Evolutionary conservation across 2,113 vertebrate genomes (phyloP).

Genomic region (Semnornis frantzii): DNA sequence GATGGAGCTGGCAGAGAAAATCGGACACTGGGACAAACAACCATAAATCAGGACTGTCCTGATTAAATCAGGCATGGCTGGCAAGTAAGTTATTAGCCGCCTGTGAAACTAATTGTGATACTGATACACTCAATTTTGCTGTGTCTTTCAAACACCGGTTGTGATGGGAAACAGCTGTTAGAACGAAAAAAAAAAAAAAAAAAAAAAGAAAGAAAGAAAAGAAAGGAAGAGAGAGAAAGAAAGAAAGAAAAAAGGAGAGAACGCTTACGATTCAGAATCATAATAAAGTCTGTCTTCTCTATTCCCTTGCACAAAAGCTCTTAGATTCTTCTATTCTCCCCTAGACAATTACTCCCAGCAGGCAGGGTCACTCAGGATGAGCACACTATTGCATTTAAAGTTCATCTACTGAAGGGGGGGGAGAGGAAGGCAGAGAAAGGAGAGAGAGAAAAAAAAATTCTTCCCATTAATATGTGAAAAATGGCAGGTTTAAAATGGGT

Average conservation of each 20-base stretch:
- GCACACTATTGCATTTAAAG: slow-evolving; percentile 64
- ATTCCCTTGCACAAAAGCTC: slow-evolving; percentile 72
- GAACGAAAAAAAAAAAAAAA: background rate
- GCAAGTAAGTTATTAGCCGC: slow-evolving; percentile 76
- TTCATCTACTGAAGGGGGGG: slow-evolving; percentile 54
- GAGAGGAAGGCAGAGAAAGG: slow-evolving; percentile 31
- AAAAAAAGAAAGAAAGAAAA: background rate
- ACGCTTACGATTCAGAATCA: slow-evolving; percentile 60
- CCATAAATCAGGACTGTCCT: slow-evolving; percentile 69
- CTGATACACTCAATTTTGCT: slow-evolving; percentile 69
- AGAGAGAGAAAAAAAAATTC: slow-evolving; percentile 5
- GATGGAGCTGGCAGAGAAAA: slow-evolving; percentile 51
- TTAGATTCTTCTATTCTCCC: slow-evolving; percentile 70
- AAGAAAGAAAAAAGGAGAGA: slow-evolving; percentile 11
- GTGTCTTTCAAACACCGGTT: slow-evolving; percentile 75
- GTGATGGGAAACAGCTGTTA: slow-evolving; percentile 81
- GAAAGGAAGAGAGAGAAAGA: background rate
- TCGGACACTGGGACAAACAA: slow-evolving; percentile 69
- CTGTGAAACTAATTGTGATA: slow-evolving; percentile 77
- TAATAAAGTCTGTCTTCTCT: slow-evolving; percentile 75
- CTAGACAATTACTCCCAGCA: slow-evolving; percentile 75
- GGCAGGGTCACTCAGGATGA: slow-evolving; percentile 71
- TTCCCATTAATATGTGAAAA: slow-evolving; percentile 42
- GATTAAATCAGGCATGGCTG: slow-evolving; percentile 71
- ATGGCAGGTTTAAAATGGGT: slow-evolving; percentile 62